These are phyloP conservation scores for Antheraea mylitta DNA, from an alignment of 1,140 invertebrate species.

Conservation along the genomic window DNA sequence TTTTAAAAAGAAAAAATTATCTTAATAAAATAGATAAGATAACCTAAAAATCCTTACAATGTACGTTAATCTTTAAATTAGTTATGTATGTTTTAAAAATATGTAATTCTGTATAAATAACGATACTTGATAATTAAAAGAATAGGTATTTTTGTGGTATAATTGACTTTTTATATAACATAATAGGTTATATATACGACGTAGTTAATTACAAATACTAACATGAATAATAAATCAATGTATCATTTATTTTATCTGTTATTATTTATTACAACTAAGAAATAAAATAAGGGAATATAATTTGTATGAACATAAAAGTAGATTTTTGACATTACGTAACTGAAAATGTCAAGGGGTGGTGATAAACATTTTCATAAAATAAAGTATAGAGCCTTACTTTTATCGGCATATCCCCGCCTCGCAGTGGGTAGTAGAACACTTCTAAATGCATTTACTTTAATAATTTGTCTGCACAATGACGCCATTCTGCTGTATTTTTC, in stretches of 20 bases:
- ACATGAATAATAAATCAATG: no score
- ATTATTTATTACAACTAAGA: background rate
- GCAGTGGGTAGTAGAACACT: conserved; percentile 60
- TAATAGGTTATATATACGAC: background rate
- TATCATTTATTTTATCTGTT: background rate
- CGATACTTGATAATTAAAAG: no score
- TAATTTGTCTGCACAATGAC: conserved; percentile 75
- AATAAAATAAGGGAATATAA: conserved; percentile 3
- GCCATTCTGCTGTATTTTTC: conserved; percentile 67
- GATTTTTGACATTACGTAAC: conserved; percentile 76
- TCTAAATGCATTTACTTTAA: conserved; percentile 66
- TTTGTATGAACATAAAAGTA: background rate
- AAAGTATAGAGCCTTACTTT: conserved; percentile 62
- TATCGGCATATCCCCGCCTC: conserved; percentile 70
- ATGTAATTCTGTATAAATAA: no score
- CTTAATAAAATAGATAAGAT: conserved; percentile 25
- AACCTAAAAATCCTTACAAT: conserved; percentile 24
- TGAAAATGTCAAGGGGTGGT: conserved; percentile 60
- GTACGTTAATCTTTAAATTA: background rate
- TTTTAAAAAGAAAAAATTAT: background rate
- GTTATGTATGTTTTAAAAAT: no score
- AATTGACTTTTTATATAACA: background rate
- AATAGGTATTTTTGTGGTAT: no score
- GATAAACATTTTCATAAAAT: conserved; percentile 24
- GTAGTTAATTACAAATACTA: no score